Base-by-base conservation (phyloP, 2,113 vertebrate genomes). In the Halichoerus grypus region DNA sequence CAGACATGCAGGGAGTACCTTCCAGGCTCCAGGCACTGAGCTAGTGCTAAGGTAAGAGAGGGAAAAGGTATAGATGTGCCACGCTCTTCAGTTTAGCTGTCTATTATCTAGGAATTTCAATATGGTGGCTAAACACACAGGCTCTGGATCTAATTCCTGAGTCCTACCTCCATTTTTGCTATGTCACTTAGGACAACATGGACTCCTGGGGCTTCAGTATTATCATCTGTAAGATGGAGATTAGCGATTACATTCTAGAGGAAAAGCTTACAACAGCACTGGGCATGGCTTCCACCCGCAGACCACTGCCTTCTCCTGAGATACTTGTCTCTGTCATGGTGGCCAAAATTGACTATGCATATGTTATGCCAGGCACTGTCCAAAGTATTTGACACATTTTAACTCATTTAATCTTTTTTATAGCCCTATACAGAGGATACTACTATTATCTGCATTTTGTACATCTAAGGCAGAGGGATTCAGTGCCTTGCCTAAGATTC, bases 401-500 rank as follows among this genome's bases (percentile, higher is more conserved):
- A 46, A 85, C 8, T 67, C 19, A 22, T 83, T 63, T 87, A 22
- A 76, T n/a, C 46, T 80, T 84, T 94, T 65, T 71, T 39, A 61
- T 39, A 53, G 16, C 5, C 21, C 67, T 85, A 18, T 9, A 14
- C 11, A 49, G 71, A 86, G 3, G 42, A 13, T 49, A 36, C 57
- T 59, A 31, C 42, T 59, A 4, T 61, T 71, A 19, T 7, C 72
- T 5, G 8, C 39, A 61, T 59, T n/a, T 88, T 26, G 36, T 3
- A 59, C 21, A 19, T 26, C 61, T 49, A 39, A 81, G 12, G 71
- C 19, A 39, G 31, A 74, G 49, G 24, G 53, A 79, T 83, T 42
- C 5, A 22, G 19, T 57, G 69, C 13, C 39, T 67, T 72, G 61
- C 49, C 91, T n/a, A n/a, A 7, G 21, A 14, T 59, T 94, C 89